phyloP scores from a whole-genome alignment of 23 tunicate genomes.

The Corella eumyota region DNA sequence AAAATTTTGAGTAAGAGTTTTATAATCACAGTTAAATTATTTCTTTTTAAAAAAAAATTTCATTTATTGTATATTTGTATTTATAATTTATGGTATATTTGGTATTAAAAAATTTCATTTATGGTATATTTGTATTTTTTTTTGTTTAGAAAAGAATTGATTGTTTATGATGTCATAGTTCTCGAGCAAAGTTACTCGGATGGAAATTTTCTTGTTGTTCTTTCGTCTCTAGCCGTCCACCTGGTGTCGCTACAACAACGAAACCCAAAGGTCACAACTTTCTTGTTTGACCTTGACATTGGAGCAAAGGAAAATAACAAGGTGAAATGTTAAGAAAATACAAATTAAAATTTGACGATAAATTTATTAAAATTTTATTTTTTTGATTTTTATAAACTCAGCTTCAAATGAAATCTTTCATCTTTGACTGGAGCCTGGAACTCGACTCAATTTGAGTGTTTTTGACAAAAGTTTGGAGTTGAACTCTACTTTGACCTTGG shows the following conservation, averaged over 20 bases:
- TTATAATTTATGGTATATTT: no score
- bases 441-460: slow-evolving; percentile 1
- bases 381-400: no score
- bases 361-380: no score
- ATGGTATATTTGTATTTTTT: background rate
- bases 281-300: slow-evolving; percentile 2
- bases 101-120: background rate
- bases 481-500: slow-evolving; percentile 2
- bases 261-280: slow-evolving; percentile 9
- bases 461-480: slow-evolving; percentile 16
- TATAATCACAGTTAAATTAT: no score
- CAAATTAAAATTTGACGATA: no score
- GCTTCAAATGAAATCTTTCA: slow-evolving; percentile 11
- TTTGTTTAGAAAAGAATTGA: slow-evolving; percentile 20
- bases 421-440: slow-evolving; percentile 19
- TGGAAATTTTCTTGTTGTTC: slow-evolving; percentile 36
- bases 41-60: no score
- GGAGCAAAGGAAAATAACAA: background rate
- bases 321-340: background rate
- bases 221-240: slow-evolving; percentile 21
- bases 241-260: slow-evolving; percentile 9
- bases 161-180: slow-evolving; percentile 19
- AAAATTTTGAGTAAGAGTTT: no score
- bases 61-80: slow-evolving; percentile 3
- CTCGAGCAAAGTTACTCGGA: slow-evolving; percentile 57